Base-by-base conservation (phyloP, 2,113 vertebrate species). In the Syngnathus typhle region DNA sequence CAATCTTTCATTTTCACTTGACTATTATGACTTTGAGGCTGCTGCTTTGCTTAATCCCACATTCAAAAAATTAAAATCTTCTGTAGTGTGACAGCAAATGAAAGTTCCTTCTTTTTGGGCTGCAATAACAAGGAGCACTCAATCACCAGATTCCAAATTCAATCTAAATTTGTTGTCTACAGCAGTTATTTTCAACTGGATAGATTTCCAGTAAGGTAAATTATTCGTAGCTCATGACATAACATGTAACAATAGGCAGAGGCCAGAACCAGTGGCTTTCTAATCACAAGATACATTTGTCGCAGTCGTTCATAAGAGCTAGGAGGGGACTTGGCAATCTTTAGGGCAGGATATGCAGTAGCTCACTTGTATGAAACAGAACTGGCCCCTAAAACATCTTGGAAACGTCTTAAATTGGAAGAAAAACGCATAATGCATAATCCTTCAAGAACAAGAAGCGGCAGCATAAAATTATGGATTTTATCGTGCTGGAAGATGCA, bases 1-100 rank as follows among this genome's bases (percentile, higher is more conserved):
- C 81, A 82, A 82, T 86, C 74, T 83, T 86, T 89, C 65, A 85
- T 84, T 83, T 81, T 74, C 41, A 69, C 64, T 16, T 65, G 62
- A 55, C 51, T 46, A 36, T 10, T 15, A 71, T 58, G 67, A 77
- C 71, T 71, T 68, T 61, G 61, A 73, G 58, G 62, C 60, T 54
- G 63, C 60, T 61, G 41, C n/a, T 44, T 62, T 62, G 60, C 60
- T 74, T 75, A 64, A 73, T 69, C 60, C 52, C 47, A 71, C 64
- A 67, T 38, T n/a, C 3, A 32, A 32, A 32, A 32, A 32, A 32
- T n/a, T 38, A 7, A 58, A 12, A 21, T 69, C 73, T 62, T 49
- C 68, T 59, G 44, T 58, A 64, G 36, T 65, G 51, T 54, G 38
- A 64, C 49, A 43, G 36, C 21, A 68, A 47, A 56, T 72, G 72